These are phyloP conservation scores for Anorthoa munda DNA, from an alignment of 2,888 invertebrate genomes.

Conservation along the genomic window DNA sequence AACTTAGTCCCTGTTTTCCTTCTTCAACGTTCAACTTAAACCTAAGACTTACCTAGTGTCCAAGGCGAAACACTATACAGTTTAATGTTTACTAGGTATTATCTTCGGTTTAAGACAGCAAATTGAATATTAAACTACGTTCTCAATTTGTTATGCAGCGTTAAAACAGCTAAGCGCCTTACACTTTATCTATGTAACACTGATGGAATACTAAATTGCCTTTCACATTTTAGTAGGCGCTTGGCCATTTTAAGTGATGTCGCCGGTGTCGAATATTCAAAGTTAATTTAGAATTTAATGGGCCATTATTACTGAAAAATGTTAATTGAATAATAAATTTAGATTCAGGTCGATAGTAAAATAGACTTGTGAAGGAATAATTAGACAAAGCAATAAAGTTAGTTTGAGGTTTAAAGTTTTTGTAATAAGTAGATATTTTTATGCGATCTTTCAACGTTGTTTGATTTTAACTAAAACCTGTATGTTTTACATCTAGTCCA, in stretches of 20 bases:
- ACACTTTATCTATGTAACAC: constrained; percentile 65
- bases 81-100: constrained; percentile 40
- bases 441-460: too few relatives aligned
- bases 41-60: constrained; percentile 7
- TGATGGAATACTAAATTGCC: constrained; percentile 68
- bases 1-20: not conserved
- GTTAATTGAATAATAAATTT: constrained; percentile 52
- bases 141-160: constrained; percentile 67
- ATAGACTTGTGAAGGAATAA: not conserved
- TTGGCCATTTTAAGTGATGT: constrained; percentile 31
- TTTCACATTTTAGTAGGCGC: constrained; percentile 66
- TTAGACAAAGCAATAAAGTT: constrained; percentile 18
- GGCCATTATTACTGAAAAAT: constrained; percentile 55
- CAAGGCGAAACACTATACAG: constrained; percentile 23
- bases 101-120: constrained; percentile 55
- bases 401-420: constrained; percentile 2
- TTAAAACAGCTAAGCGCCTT: constrained; percentile 67
- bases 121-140: constrained; percentile 69
- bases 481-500: too few relatives aligned
- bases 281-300: constrained; percentile 51
- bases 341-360: constrained; percentile 6
- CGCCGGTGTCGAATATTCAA: constrained; percentile 28
- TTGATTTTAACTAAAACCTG: not conserved
- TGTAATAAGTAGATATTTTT: not conserved
- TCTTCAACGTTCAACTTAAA: not conserved